These are phyloP conservation scores for Lerema accius DNA, from an alignment of 1,140 invertebrate species.

Conservation along the genomic window DNA sequence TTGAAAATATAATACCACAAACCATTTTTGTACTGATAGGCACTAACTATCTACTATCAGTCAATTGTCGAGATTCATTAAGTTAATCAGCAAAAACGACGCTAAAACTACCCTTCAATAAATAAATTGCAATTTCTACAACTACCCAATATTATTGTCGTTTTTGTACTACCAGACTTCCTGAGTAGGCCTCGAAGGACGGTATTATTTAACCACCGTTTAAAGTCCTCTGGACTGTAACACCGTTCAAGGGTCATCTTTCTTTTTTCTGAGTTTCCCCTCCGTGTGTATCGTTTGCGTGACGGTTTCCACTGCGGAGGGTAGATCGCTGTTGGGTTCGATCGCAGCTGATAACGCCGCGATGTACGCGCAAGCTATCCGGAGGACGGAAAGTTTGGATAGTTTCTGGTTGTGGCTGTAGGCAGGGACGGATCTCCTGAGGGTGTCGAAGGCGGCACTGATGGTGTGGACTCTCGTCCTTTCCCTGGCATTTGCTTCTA, in stretches of 20 bases:
- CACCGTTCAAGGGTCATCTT: slow-evolving; percentile 85
- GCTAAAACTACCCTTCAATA: slow-evolving; percentile 41
- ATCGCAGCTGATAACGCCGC: slow-evolving; percentile 90
- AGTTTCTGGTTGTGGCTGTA: slow-evolving; percentile 97
- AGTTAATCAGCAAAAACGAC: slow-evolving; percentile 37
- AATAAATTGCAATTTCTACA: slow-evolving; percentile 40
- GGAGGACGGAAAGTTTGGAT: slow-evolving; percentile 94
- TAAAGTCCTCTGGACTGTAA: slow-evolving; percentile 22
- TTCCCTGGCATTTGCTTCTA: slow-evolving; percentile 97
- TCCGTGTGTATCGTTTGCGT: slow-evolving; percentile 96
- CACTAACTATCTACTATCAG: slow-evolving; percentile 32
- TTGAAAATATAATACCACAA: slow-evolving; percentile 29
- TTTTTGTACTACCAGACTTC: slow-evolving; percentile 62
- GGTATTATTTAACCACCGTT: slow-evolving; percentile 42
- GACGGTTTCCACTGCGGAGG: slow-evolving; percentile 92
- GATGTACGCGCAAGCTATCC: slow-evolving; percentile 96
- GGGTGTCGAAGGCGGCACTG: slow-evolving; percentile 95
- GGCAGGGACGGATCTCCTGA: slow-evolving; percentile 92
- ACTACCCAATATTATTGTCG: slow-evolving; percentile 65
- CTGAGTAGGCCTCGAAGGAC: slow-evolving; percentile 48
- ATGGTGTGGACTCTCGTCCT: slow-evolving; percentile 96
- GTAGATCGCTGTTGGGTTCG: slow-evolving; percentile 85
- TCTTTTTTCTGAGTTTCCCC: slow-evolving; percentile 93
- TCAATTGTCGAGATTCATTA: slow-evolving; percentile 43
- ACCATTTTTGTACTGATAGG: slow-evolving; percentile 37